Percentiles rank a stretch among this genome's conserved stretches.
phyloP scores from a whole-genome alignment of 2,797 vertebrate genomes.

The Aulostomus chinensis region DNA sequence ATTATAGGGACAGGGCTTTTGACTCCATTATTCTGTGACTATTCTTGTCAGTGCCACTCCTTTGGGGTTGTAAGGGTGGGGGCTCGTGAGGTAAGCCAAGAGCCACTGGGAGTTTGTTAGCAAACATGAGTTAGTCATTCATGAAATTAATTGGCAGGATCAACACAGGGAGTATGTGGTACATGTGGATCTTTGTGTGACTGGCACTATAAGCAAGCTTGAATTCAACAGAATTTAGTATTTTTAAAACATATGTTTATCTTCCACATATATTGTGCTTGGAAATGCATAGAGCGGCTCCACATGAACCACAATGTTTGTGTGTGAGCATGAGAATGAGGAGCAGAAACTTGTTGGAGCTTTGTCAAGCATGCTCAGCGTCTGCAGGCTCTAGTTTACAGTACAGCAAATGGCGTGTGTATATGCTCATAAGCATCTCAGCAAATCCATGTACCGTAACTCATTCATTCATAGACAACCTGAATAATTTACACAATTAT shows the following conservation, averaged over 20 bases:
- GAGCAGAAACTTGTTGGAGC: no score
- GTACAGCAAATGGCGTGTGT: conserved; percentile 11
- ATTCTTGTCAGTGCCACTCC: conserved; percentile 56
- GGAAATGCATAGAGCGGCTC: no score
- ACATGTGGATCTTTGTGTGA: conserved; percentile 45
- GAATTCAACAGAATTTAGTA: conserved; percentile 20
- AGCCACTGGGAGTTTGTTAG: conserved; percentile 74
- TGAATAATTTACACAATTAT: conserved; percentile 68
- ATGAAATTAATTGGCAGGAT: conserved; percentile 81
- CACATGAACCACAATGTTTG: no score
- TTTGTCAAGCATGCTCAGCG: conserved; percentile 17
- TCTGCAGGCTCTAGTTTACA: conserved; percentile 20
- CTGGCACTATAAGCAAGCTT: conserved; percentile 37
- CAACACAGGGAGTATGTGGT: conserved; percentile 52
- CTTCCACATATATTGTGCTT: no score
- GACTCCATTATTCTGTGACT: conserved; percentile 63
- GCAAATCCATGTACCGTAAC: conserved; percentile 23
- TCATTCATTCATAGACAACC: conserved; percentile 48
- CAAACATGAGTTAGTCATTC: conserved; percentile 80
- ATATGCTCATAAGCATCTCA: conserved; percentile 36
- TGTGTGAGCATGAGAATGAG: no score
- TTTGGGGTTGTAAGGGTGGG: conserved; percentile 25
- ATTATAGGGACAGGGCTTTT: conserved; percentile 53
- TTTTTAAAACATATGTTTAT: no score
- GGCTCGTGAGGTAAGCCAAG: conserved; percentile 55